Evolutionary conservation across 1,140 invertebrate genomes (phyloP).

Genomic region (Cylas formicarius): DNA sequence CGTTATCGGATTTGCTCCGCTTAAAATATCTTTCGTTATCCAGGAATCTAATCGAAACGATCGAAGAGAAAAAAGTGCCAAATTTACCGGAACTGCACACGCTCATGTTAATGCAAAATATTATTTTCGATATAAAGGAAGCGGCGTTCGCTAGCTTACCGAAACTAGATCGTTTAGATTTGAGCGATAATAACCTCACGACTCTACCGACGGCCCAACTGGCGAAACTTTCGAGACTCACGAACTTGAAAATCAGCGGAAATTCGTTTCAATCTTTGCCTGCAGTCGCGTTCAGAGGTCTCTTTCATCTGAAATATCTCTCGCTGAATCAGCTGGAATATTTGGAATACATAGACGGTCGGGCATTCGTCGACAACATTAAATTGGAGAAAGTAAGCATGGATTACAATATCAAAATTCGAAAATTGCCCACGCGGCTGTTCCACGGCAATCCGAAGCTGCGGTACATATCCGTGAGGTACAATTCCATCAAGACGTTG

Average conservation of each 20-base stretch:
- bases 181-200: conserved; percentile 76
- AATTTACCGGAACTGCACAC: conserved; percentile 56
- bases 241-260: conserved; percentile 62
- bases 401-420: conserved; percentile 66
- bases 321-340: conserved; percentile 60
- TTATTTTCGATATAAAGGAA: conserved; percentile 60
- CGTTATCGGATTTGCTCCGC: conserved; percentile 53
- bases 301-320: conserved; percentile 68
- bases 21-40: conserved; percentile 63
- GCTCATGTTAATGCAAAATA: conserved; percentile 62
- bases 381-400: conserved; percentile 69
- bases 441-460: conserved; percentile 71
- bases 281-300: conserved; percentile 68
- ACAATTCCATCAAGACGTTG: conserved; percentile 62
- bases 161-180: conserved; percentile 61
- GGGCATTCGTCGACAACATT: conserved; percentile 76
- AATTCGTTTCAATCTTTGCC: conserved; percentile 66
- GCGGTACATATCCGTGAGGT: conserved; percentile 61
- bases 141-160: conserved; percentile 61
- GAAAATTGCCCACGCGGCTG: conserved; percentile 59
- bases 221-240: conserved; percentile 65
- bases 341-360: conserved; percentile 59
- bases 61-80: conserved; percentile 60
- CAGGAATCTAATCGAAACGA: conserved; percentile 62
- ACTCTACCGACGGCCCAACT: conserved; percentile 66